Evolutionary conservation across 2,113 vertebrate species (phyloP).

Genomic region (Aviceda subcristata): DNA sequence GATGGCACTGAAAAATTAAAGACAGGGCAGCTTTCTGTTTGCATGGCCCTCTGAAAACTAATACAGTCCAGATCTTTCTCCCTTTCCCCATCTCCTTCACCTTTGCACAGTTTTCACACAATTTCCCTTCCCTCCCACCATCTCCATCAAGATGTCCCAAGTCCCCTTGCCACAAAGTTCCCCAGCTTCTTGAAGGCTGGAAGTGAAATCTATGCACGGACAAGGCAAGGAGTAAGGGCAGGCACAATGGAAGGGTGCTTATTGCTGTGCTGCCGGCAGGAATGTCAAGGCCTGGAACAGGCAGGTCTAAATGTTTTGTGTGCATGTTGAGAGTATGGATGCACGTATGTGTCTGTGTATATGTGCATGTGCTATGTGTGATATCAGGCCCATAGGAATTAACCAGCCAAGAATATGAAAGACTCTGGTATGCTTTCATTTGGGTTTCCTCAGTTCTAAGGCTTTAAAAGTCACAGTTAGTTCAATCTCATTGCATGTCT

Average conservation of each 20-base stretch:
- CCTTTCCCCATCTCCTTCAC: neutral
- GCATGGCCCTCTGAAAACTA: neutral
- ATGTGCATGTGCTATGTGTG: neutral
- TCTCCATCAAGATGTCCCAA: neutral
- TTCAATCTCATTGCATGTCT: neutral
- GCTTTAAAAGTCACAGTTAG: neutral
- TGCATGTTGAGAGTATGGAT: neutral
- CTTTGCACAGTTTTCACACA: neutral
- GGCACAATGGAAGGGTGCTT: neutral
- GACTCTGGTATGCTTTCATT: neutral
- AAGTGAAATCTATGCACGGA: neutral
- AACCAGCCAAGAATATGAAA: neutral
- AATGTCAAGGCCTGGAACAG: neutral
- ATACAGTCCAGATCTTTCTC: neutral
- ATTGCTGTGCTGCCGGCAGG: neutral
- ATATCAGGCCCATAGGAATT: neutral
- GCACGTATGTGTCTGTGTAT: neutral
- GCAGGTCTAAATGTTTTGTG: neutral
- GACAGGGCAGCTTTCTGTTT: neutral
- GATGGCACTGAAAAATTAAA: neutral
- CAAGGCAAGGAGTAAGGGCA: neutral
- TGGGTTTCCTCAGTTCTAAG: neutral
- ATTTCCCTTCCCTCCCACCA: neutral
- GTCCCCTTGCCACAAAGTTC: neutral
- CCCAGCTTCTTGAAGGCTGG: neutral